A percentile compares a stretch with the other conserved stretches of the same genome.
phyloP scores from a whole-genome alignment of 2,888 invertebrate genomes.

The Xestia xanthographa region DNA sequence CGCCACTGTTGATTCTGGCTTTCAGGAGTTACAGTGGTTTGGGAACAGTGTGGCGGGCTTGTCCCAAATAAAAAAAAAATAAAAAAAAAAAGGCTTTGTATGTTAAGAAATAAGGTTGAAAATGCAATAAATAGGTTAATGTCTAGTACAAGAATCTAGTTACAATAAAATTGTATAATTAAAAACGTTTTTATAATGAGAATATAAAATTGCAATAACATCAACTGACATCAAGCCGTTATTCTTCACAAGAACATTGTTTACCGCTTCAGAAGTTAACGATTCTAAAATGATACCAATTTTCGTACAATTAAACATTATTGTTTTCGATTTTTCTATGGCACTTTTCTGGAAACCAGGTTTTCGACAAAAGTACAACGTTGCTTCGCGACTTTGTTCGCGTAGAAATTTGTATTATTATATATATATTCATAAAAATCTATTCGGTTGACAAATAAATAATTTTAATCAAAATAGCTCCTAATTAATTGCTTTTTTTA shows the following conservation, averaged over 20 bases:
- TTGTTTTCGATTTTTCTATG: not conserved
- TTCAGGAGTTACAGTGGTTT: no score
- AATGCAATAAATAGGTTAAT: not conserved
- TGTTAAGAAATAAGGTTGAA: not conserved
- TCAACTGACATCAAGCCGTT: constrained; percentile 6
- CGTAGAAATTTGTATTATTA: no score
- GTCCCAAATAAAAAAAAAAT: no score
- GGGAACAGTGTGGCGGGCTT: no score
- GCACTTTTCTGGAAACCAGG: not conserved
- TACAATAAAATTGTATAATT: constrained; percentile 6
- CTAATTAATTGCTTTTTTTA: no score
- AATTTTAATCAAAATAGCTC: no score
- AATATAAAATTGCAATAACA: constrained; percentile 20
- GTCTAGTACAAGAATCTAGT: not conserved
- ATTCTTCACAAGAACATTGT: constrained; percentile 1
- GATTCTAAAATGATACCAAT: constrained; percentile 16
- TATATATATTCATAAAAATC: no score
- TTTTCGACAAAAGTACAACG: not conserved
- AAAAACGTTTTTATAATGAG: constrained; percentile 4
- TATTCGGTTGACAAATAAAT: not conserved
- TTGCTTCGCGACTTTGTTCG: not conserved
- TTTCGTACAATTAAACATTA: not conserved
- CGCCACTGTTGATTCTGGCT: no score
- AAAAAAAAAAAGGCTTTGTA: not conserved
- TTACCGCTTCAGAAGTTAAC: constrained; percentile 7